Conservation (phyloP, 2,888 invertebrate genomes). For the Eurytoma adleriae region DNA sequence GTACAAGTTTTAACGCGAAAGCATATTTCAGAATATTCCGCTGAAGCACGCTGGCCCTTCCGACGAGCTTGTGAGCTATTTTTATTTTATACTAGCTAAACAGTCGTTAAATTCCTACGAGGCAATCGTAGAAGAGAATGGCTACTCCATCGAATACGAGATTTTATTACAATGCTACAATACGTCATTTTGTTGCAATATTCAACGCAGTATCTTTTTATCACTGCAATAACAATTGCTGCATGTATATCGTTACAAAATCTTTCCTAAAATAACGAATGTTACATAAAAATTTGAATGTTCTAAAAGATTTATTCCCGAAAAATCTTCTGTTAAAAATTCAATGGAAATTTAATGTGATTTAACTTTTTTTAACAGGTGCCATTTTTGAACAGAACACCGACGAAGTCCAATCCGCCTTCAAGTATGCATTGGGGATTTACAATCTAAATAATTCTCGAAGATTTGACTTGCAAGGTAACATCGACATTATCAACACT, state of each 20-base stretch:
- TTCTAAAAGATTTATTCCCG: background rate
- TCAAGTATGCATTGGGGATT: slow-evolving; percentile 91
- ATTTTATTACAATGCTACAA: slow-evolving; percentile 44
- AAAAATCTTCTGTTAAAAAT: no score
- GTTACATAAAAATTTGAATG: no score
- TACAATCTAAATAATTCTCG: slow-evolving; percentile 90
- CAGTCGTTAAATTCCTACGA: slow-evolving; percentile 52
- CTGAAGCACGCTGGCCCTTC: no score
- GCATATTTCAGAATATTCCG: no score
- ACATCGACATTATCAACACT: slow-evolving; percentile 93
- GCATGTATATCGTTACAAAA: slow-evolving; percentile 9
- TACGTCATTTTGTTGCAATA: slow-evolving; percentile 48
- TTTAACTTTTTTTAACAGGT: slow-evolving; percentile 79
- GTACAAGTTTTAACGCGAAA: no score
- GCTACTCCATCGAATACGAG: slow-evolving; percentile 43
- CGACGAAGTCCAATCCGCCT: slow-evolving; percentile 94
- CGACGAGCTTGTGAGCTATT: no score
- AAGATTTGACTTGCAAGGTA: slow-evolving; percentile 90
- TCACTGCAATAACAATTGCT: slow-evolving; percentile 28
- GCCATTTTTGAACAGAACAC: slow-evolving; percentile 95
- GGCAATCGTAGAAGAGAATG: slow-evolving; percentile 43
- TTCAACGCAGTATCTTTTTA: slow-evolving; percentile 33
- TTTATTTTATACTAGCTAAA: slow-evolving; percentile 44
- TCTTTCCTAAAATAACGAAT: slow-evolving; percentile 26
- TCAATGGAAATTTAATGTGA: no score